phyloP scores from a whole-genome alignment of 2,888 invertebrate species.

The Chaetoderma sp. region DNA sequence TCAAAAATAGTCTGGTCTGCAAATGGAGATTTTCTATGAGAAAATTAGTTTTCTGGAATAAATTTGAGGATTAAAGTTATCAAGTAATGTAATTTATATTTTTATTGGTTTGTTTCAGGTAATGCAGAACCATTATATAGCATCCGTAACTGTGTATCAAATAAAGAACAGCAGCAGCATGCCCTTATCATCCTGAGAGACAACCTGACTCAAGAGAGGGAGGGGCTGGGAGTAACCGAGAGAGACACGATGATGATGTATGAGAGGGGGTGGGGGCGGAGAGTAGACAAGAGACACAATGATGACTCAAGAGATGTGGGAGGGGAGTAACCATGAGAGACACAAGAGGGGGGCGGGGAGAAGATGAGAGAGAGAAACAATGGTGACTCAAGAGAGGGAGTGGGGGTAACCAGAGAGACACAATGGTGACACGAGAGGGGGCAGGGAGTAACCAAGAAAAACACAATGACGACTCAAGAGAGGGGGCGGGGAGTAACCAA shows the following conservation, averaged over 20 bases:
- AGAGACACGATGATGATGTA: conserved; percentile 12
- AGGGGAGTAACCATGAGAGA: not conserved
- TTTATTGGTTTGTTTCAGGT: conserved; percentile 58
- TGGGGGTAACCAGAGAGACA: too few relatives aligned
- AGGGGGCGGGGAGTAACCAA: conserved; percentile 28
- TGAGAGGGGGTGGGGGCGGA: conserved; percentile 26
- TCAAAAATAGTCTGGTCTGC: too few relatives aligned
- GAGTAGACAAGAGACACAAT: too few relatives aligned
- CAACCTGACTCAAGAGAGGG: conserved; percentile 36
- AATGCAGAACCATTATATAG: conserved; percentile 70
- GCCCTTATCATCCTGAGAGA: conserved; percentile 34
- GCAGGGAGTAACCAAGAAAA: conserved; percentile 36
- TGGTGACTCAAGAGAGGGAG: too few relatives aligned
- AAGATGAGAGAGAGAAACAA: too few relatives aligned
- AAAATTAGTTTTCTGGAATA: too few relatives aligned
- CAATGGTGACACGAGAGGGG: too few relatives aligned
- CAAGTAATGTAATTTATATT: not conserved
- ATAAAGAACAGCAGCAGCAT: conserved; percentile 41
- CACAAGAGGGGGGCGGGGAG: too few relatives aligned
- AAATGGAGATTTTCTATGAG: too few relatives aligned
- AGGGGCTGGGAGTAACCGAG: conserved; percentile 37
- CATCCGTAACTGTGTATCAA: conserved; percentile 68
- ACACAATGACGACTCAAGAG: conserved; percentile 14
- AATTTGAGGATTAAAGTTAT: not conserved
- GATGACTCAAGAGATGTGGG: not conserved